These are phyloP conservation scores for Catotricha subobsoleta DNA, from an alignment of 2,888 invertebrate genomes.

Conservation along the genomic window DNA sequence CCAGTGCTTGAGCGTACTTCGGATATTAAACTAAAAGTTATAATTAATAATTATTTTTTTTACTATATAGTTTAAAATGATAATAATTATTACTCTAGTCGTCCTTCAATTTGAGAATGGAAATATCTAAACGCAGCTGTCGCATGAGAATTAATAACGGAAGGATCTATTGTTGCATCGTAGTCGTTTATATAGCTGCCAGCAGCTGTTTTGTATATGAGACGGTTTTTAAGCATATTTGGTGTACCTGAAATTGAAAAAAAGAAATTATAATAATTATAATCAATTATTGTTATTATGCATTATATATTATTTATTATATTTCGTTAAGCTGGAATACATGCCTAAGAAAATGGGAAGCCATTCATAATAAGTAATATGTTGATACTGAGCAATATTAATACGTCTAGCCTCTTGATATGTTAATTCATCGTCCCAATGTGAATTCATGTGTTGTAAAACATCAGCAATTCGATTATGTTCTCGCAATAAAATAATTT, in stretches of 20 bases:
- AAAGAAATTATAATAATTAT: background rate
- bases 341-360: conserved; percentile 32
- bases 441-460: conserved; percentile 32
- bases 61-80: background rate
- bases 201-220: conserved; percentile 21
- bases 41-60: background rate
- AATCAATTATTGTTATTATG: too few relatives aligned
- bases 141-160: conserved; percentile 41
- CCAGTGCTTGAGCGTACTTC: conserved; percentile 28
- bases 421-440: conserved; percentile 33
- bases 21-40: conserved; percentile 26
- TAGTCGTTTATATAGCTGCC: conserved; percentile 32
- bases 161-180: conserved; percentile 34
- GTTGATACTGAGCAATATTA: conserved; percentile 32
- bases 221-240: conserved; percentile 28
- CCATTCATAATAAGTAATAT: conserved; percentile 36
- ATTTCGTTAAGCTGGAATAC: background rate
- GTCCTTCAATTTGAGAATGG: conserved; percentile 39
- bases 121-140: conserved; percentile 46
- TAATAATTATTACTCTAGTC: conserved; percentile 25
- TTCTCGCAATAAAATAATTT: conserved; percentile 31
- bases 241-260: conserved; percentile 14
- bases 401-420: conserved; percentile 35
- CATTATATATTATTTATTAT: background rate
- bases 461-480: conserved; percentile 32